phyloP scores from a whole-genome alignment of 1,140 invertebrate species.

The Papilio polytes region DNA sequence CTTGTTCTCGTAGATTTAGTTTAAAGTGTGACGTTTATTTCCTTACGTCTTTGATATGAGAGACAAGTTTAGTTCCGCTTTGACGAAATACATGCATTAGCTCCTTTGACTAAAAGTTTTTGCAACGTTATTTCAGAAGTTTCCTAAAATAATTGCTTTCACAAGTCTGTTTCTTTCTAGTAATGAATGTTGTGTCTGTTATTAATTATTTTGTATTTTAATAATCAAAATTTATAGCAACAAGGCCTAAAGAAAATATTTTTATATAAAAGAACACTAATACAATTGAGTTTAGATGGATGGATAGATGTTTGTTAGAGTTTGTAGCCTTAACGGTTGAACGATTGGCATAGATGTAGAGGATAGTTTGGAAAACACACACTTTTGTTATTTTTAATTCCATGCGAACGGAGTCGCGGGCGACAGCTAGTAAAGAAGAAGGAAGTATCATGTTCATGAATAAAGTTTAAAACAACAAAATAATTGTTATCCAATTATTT shows the following conservation, averaged over 20 bases:
- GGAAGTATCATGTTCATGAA: no score
- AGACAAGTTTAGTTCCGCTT: background rate
- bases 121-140: background rate
- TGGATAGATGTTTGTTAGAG: no score
- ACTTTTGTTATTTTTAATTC: no score
- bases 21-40: slow-evolving; percentile 22
- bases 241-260: background rate
- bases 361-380: no score
- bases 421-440: no score
- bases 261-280: background rate
- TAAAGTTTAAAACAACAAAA: no score
- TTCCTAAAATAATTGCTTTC: background rate
- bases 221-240: background rate
- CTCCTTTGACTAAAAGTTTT: background rate
- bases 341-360: no score
- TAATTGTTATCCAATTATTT: no score
- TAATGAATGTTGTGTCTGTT: background rate
- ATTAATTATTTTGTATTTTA: background rate
- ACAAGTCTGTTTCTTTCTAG: no score
- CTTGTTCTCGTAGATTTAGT: slow-evolving; percentile 32
- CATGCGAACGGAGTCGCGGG: no score
- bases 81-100: background rate
- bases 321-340: no score
- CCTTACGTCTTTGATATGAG: background rate
- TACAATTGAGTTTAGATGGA: background rate